Percentiles rank a stretch among this genome's conserved stretches.
phyloP scores from a whole-genome alignment of 2,113 vertebrate species.

The Sturnus vulgaris region DNA sequence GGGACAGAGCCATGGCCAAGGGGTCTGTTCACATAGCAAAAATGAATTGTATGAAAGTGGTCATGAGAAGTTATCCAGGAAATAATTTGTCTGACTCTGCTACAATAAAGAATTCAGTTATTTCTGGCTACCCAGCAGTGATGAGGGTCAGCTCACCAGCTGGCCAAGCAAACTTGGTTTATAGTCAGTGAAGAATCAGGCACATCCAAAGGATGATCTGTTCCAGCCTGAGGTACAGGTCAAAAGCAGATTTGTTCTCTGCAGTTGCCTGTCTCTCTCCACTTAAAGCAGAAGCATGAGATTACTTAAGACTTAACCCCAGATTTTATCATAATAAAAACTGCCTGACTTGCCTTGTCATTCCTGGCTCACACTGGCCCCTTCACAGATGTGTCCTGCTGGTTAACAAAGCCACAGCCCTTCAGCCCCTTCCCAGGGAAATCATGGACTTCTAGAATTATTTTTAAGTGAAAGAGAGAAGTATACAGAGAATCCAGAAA shows the following conservation, averaged over 20 bases:
- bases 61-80: not conserved
- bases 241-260: not conserved
- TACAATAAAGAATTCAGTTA: not conserved
- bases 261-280: not conserved
- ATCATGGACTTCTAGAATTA: not conserved
- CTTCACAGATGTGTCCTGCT: not conserved
- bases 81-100: not conserved
- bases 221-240: not conserved
- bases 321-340: not conserved
- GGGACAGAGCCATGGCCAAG: not conserved
- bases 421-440: not conserved
- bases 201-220: not conserved
- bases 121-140: not conserved
- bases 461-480: not conserved
- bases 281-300: not conserved
- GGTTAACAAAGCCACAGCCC: not conserved
- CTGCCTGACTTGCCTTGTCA: not conserved
- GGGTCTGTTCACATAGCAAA: not conserved
- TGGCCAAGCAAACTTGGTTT: not conserved
- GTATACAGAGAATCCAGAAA: not conserved
- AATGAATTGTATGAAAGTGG: not conserved
- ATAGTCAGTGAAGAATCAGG: not conserved
- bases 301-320: not conserved
- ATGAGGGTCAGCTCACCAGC: not conserved
- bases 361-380: rapidly evolving